Conservation (phyloP, 2,888 invertebrate species). For the Eulithis testata region DNA sequence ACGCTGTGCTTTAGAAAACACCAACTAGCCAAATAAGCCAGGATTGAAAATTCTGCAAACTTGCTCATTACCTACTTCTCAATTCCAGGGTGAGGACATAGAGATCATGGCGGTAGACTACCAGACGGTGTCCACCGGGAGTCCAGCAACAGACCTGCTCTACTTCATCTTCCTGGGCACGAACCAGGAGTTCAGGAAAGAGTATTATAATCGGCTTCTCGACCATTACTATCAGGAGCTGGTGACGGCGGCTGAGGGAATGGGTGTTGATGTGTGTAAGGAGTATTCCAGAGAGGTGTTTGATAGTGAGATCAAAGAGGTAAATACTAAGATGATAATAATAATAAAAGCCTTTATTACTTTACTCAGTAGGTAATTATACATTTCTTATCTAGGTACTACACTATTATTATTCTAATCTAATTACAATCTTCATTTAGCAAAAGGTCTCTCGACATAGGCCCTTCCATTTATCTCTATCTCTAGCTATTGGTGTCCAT, state of each 20-base stretch:
- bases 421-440: no score
- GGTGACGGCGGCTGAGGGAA: slow-evolving; percentile 46
- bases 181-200: slow-evolving; percentile 57
- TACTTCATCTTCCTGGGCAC: slow-evolving; percentile 61
- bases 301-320: slow-evolving; percentile 58
- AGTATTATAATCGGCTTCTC: slow-evolving; percentile 48
- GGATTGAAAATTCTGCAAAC: no score
- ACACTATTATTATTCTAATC: no score
- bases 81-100: slow-evolving; percentile 44
- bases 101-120: slow-evolving; percentile 56
- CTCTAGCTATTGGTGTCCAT: no score
- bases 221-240: slow-evolving; percentile 55
- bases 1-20: no score
- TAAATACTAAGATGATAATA: slow-evolving; percentile 26
- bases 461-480: no score
- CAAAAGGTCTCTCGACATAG: no score
- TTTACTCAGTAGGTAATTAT: no score
- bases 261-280: slow-evolving; percentile 51
- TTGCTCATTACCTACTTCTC: no score
- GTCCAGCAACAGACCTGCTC: slow-evolving; percentile 54
- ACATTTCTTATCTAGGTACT: no score
- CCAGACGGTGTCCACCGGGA: slow-evolving; percentile 57
- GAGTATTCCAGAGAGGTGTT: slow-evolving; percentile 59
- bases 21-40: no score
- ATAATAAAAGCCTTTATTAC: no score